Percentiles rank a stretch among this genome's conserved stretches.
Evolutionary conservation across 1,140 invertebrate genomes (phyloP).

Genomic region (Lepidurus packardi): DNA sequence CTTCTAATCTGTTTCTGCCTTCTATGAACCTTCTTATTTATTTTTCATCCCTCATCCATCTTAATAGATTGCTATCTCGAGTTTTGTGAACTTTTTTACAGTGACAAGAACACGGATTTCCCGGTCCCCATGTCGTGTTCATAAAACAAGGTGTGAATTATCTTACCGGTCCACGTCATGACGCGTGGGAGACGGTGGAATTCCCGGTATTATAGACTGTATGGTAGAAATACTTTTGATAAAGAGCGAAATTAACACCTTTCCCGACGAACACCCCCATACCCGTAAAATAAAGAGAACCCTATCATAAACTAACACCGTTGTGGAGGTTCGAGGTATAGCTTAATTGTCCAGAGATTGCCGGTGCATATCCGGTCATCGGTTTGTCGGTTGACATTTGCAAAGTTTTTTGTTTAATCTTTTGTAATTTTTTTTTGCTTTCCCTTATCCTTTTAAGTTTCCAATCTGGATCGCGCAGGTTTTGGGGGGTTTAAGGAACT

Average conservation of each 20-base stretch:
- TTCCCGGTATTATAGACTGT: neutral
- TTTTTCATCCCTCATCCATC: no score
- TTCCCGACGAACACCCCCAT: neutral
- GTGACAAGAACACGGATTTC: neutral
- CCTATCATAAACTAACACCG: no score
- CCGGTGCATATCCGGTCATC: no score
- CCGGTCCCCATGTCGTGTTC: neutral
- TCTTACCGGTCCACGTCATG: neutral
- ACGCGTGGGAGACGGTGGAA: slow-evolving; percentile 17
- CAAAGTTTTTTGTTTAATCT: no score
- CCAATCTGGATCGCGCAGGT: neutral
- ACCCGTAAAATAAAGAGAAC: no score
- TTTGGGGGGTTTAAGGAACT: neutral
- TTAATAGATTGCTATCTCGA: neutral
- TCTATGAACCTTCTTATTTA: no score
- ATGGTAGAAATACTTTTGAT: neutral
- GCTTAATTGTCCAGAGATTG: no score
- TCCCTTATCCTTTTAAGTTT: neutral
- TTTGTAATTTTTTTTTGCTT: no score
- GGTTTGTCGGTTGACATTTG: no score
- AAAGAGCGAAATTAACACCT: neutral
- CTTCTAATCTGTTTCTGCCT: no score
- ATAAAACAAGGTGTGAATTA: slow-evolving; percentile 14
- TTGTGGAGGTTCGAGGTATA: no score
- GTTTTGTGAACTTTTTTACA: neutral